Evolutionary conservation across 2,888 invertebrate species (phyloP), one percentile per base, ranked within the genome.

Genomic region (Drosophila phalerata): DNA sequence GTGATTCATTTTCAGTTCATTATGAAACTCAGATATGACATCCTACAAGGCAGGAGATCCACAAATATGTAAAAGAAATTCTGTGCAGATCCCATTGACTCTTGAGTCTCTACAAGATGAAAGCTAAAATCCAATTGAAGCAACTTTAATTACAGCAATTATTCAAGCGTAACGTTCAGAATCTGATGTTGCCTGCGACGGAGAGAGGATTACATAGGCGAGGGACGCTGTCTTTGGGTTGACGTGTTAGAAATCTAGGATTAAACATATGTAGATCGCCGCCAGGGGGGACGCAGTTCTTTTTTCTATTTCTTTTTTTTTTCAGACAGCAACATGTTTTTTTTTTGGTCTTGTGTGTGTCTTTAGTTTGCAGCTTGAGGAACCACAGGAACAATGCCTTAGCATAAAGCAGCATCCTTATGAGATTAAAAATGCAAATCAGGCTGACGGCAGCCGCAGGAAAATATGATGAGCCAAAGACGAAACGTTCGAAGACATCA

Each of bases 391-490:
- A 87, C 78, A 83, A 84, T 84, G 78, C 71, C 56, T 61, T 42
- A 70, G 77, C 85, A 84, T 70, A 69, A 65, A 69, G 65, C 81
- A 81, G 78, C 85, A 81, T 84, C 84, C 86, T 90, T 91, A 90
- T 91, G 90, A 88, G 91, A 91, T 91, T 91, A 90, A 88, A 90
- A 90, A 91, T 91, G 91, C 89, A 91, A 91, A 91, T 91, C 85
- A 90, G 84, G 60, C 78, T 68, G 55, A 74, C 71, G 73, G 72
- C 73, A 75, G 69, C 75, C 76, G 77, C 68, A 81, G 64, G 70
- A 77, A 85, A 85, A 79, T 79, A 79, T 77, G 74, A 78, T 72
- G 87, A 71, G 74, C 73, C 47, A 56, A 60, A 57, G 66, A 47
- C 25, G 19, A 65, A 56, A 56, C 25, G 48, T 48, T 22, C 1